Evolutionary conservation across 2,888 invertebrate species (phyloP).

Genomic region (Ochropleura leucogaster): DNA sequence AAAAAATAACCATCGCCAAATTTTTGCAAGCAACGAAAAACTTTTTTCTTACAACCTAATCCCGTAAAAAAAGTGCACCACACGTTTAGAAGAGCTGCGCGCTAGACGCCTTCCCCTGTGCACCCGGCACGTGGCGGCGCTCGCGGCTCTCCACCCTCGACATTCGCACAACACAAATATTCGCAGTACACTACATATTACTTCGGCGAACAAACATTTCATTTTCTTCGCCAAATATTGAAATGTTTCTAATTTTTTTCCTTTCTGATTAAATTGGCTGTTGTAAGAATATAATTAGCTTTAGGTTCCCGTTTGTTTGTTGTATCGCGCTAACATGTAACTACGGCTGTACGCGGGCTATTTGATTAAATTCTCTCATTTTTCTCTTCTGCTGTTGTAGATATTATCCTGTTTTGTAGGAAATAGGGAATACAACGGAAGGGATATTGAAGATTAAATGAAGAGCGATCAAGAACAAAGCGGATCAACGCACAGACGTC

Average conservation of each 20-base stretch:
- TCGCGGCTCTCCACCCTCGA: background rate
- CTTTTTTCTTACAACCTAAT: conserved; percentile 3
- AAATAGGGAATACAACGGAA: conserved; percentile 26
- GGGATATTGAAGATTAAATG: conserved; percentile 18
- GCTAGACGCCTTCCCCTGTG: background rate
- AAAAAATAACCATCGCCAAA: no score
- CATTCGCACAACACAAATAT: background rate
- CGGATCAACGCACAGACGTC: background rate
- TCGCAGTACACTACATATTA: conserved; percentile 7
- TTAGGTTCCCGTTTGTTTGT: conserved; percentile 40
- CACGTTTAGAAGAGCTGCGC: background rate
- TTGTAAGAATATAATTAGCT: conserved; percentile 54
- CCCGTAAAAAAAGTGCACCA: background rate
- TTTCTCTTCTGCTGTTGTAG: conserved; percentile 19
- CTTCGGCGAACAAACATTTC: background rate
- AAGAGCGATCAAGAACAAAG: conserved; percentile 29
- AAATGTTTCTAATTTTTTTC: conserved; percentile 37
- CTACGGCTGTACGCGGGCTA: conserved; percentile 9
- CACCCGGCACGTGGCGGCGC: no score
- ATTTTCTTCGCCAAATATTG: conserved; percentile 29
- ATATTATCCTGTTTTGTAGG: conserved; percentile 23
- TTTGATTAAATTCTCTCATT: conserved; percentile 41
- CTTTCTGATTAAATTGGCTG: conserved; percentile 41
- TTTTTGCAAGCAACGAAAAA: background rate
- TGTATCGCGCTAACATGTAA: conserved; percentile 28